Base-by-base conservation (phyloP, 2,888 invertebrate species). In the Netelia fuscicornis region DNA sequence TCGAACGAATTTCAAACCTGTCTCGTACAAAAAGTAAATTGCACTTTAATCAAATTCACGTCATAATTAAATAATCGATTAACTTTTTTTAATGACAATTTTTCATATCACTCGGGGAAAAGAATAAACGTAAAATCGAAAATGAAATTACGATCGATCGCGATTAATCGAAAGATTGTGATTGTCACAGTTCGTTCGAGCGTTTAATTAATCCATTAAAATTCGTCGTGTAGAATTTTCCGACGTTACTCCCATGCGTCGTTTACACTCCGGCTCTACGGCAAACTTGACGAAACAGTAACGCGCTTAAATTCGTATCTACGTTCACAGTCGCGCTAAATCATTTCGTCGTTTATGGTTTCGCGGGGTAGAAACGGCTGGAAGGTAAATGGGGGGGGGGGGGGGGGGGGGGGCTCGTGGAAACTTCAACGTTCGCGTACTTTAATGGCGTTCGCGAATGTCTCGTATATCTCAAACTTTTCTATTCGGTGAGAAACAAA, bases 271-370 rank as follows among this genome's bases (percentile, higher is more conserved):
- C 10, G n/a, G 30, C 17, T 65, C 20, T 30, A 20, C 20, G 48
- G 30, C 68, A 68, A 81, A 81, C 62, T 81, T 77, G 67, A 56
- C 77, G 74, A 72, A 77, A 74, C 67, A 37, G 52, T 64, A 78
- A 77, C 72, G 52, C 81, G 60, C 52, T 72, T 48, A 60, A 79
- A 71, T 76, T 77, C 68, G 77, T 75, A 76, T 84, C 64, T 65
- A 30, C 68, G 68, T n/a, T 60, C 65, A 62, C 65, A 48, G 37
- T 25, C 60, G 77, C 81, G 71, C 71, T 84, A 84, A 84, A 84
- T 84, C 84, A 84, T 84, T 71, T 65, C 42, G 83, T 84, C 83
- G 75, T 75, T 84, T 80, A 84, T 84, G 83, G 11, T 79, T 56
- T 17, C 20, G 58, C 6, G 67, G 25, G 58, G 25, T 2, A 13